Evolutionary conservation across 2,797 vertebrate species (phyloP).

Genomic region (Denticeps clupeoides): DNA sequence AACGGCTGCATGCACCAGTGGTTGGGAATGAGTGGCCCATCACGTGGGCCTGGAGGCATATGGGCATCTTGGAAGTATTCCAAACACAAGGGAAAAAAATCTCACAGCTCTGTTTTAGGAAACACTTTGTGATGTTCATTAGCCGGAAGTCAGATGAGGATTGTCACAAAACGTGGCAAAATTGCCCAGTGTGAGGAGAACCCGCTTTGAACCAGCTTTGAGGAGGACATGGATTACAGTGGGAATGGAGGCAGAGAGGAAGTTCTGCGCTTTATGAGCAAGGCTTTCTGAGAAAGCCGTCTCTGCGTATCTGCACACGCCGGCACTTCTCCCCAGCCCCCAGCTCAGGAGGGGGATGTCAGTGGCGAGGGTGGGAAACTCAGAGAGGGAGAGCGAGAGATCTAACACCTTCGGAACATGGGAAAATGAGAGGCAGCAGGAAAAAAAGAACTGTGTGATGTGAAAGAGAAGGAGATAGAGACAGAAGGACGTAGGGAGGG

Average conservation of each 20-base stretch:
- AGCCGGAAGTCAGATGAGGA: too few relatives aligned
- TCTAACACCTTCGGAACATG: constrained; percentile 12
- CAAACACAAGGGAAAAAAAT: too few relatives aligned
- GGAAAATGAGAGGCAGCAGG: neutral
- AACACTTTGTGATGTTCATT: too few relatives aligned
- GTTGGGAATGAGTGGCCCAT: too few relatives aligned
- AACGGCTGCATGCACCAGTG: neutral
- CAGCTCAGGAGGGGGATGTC: neutral
- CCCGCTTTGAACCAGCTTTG: neutral
- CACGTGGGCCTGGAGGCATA: too few relatives aligned
- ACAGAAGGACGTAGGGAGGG: neutral
- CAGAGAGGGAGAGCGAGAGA: neutral
- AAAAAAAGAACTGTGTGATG: neutral
- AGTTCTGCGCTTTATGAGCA: constrained; percentile 10
- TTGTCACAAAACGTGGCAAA: too few relatives aligned
- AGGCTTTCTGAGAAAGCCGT: constrained; percentile 18
- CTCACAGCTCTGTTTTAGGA: too few relatives aligned
- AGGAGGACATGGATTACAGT: neutral
- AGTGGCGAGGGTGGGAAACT: too few relatives aligned
- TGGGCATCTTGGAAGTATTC: too few relatives aligned
- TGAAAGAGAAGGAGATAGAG: neutral
- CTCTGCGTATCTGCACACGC: constrained; percentile 15
- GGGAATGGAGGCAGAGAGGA: neutral
- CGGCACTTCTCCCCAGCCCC: constrained; percentile 6
- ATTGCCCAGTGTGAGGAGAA: too few relatives aligned